Evolutionary conservation across 2,113 vertebrate species (phyloP), one percentile per base, ranked within the genome.

Genomic region (Neogobius melanostomus): DNA sequence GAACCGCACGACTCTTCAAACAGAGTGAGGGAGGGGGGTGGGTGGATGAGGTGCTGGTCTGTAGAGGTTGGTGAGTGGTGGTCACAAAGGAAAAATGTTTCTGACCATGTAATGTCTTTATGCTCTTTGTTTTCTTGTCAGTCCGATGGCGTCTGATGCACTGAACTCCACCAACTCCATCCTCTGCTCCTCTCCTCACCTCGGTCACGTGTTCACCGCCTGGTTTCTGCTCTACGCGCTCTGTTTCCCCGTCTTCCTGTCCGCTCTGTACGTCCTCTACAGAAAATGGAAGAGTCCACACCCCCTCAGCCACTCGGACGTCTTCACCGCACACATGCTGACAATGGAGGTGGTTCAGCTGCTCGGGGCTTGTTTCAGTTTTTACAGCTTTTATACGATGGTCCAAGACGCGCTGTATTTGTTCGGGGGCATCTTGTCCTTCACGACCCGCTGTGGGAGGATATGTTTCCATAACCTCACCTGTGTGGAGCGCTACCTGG

Each of bases 401-500:
- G 7, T 12, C 11, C 56, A 21, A 6, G 6, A 36, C 11, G 28
- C 11, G 0, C 0, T 7, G 11, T 11, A 6, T 59, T 36, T 28
- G 0, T 6, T 14, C 5, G 56, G 7, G 16, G 8, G 16, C 10
- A 3, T 8, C 56, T 6, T 59, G 28, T 11, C 5, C 28, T 7
- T 14, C 5, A 6, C 36, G 28, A 59, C 56, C 7, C 28, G 11
- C 1, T 14, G 0, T 7, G 56, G 11, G 7, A 28, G 12, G 56
- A 14, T 59, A 6, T 42, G 4, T 3, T 57, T 36, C 54, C 54
- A 57, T 17, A 11, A 8, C 16, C 21, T 57, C 54, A 57, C 54
- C 54, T 57, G 54, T 57, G 54, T 57, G 21, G 54, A 57, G 54
- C 54, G 21, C 21, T 57, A 57, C 54, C 54, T 57, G 54, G 54